phyloP scores from a whole-genome alignment of 1,140 invertebrate species.

The Drosophila suzukii region DNA sequence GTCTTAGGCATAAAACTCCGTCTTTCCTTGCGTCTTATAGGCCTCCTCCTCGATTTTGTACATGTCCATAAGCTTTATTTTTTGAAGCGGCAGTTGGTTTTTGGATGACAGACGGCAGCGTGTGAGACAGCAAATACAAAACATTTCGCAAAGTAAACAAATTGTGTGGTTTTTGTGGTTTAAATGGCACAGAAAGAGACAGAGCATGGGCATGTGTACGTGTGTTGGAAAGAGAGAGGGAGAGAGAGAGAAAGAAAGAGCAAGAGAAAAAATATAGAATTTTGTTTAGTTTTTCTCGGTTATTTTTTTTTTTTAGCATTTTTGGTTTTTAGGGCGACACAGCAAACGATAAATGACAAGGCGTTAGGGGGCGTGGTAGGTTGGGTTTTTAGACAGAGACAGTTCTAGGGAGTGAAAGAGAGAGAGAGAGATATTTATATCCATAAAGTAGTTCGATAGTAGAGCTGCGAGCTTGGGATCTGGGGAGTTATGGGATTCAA shows the following conservation, averaged over 20 bases:
- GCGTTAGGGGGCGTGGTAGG: conserved; percentile 31
- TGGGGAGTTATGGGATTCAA: conserved; percentile 6
- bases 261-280: conserved; percentile 30
- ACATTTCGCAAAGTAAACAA: conserved; percentile 38
- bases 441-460: conserved; percentile 31
- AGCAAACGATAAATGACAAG: conserved; percentile 56
- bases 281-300: conserved; percentile 28
- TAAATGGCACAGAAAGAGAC: conserved; percentile 27
- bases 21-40: conserved; percentile 95
- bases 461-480: conserved; percentile 25
- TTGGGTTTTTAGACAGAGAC: conserved; percentile 24
- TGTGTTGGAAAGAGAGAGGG: conserved; percentile 17
- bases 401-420: conserved; percentile 7
- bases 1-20: conserved; percentile 94
- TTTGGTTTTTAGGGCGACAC: conserved; percentile 27
- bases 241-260: conserved; percentile 20
- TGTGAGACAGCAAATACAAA: conserved; percentile 43
- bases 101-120: conserved; percentile 54
- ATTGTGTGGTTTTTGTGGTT: conserved; percentile 26
- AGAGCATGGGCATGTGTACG: conserved; percentile 10
- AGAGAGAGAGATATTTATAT: conserved; percentile 1
- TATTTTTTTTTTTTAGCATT: conserved; percentile 7
- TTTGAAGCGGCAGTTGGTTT: conserved; percentile 24
- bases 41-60: conserved; percentile 98
- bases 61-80: conserved; percentile 94